Percentiles rank a stretch among this genome's conserved stretches.
Conservation (phyloP, 2,113 vertebrate genomes). For the Eonycteris spelaea region DNA sequence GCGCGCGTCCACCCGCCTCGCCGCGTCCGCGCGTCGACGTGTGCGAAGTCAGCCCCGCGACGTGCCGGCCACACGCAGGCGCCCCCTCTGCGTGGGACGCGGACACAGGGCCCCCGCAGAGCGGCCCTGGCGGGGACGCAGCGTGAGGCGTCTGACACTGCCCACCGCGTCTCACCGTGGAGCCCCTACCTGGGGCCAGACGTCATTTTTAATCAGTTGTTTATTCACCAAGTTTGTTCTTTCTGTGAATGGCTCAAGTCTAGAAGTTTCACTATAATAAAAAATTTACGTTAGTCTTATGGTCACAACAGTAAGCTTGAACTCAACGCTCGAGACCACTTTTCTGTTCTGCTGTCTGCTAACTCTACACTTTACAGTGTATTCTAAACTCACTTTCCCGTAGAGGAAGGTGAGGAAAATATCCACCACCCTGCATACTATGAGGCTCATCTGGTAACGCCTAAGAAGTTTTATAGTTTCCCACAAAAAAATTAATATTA, state of each 20-base stretch:
- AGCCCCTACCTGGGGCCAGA: too few relatives aligned
- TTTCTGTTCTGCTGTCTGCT: not conserved
- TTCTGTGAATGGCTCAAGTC: not conserved
- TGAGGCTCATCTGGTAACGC: not conserved
- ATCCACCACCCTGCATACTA: not conserved
- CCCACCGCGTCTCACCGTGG: too few relatives aligned
- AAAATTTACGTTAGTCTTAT: not conserved
- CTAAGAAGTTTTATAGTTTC: not conserved
- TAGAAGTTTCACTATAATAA: not conserved
- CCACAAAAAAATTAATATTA: not conserved
- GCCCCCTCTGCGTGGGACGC: too few relatives aligned
- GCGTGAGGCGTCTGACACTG: fast-evolving
- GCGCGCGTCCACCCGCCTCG: too few relatives aligned
- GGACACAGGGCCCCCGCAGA: too few relatives aligned
- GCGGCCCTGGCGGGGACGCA: too few relatives aligned
- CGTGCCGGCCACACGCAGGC: too few relatives aligned
- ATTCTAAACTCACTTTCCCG: not conserved
- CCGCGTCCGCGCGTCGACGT: too few relatives aligned
- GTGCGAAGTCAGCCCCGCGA: too few relatives aligned
- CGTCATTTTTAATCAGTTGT: not conserved
- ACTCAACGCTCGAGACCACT: not conserved
- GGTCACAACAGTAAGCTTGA: not conserved
- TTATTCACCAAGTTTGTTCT: not conserved
- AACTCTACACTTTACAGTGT: not conserved
- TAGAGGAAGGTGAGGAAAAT: not conserved